Evolutionary conservation across 2,888 invertebrate species (phyloP).

Genomic region (Phymatocera aterrima): DNA sequence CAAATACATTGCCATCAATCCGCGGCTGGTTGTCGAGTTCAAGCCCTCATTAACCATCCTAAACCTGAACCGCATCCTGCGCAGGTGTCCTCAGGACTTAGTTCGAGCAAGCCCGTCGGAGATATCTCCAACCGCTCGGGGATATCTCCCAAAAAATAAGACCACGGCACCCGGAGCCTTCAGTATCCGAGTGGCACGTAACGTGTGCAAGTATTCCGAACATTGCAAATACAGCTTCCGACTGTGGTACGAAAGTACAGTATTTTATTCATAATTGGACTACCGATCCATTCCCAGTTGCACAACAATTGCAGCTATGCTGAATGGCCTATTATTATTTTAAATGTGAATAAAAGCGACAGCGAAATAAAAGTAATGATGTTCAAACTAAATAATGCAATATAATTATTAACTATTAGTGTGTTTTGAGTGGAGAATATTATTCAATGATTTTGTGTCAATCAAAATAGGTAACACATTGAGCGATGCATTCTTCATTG

Average conservation of each 20-base stretch:
- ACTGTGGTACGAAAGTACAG: not conserved
- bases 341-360: slow-evolving; percentile 9
- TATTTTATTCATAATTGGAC: not conserved
- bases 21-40: too few species aligned
- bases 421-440: slow-evolving; percentile 24
- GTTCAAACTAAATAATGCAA: slow-evolving; percentile 11
- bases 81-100: too few species aligned
- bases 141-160: too few species aligned
- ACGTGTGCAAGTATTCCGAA: not conserved
- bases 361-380: not conserved
- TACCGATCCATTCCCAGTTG: not conserved
- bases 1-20: too few species aligned
- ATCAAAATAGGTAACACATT: not conserved
- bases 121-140: too few species aligned
- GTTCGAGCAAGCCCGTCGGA: too few species aligned
- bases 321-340: not conserved
- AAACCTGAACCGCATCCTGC: too few species aligned
- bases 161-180: too few species aligned
- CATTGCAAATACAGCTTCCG: not conserved
- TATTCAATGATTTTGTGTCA: slow-evolving; percentile 25
- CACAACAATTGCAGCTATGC: not conserved
- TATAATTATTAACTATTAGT: slow-evolving; percentile 14
- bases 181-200: too few species aligned
- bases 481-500: not conserved
- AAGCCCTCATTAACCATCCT: too few species aligned